Conservation (phyloP, 2,113 vertebrate species). For the Leptosomus discolor region DNA sequence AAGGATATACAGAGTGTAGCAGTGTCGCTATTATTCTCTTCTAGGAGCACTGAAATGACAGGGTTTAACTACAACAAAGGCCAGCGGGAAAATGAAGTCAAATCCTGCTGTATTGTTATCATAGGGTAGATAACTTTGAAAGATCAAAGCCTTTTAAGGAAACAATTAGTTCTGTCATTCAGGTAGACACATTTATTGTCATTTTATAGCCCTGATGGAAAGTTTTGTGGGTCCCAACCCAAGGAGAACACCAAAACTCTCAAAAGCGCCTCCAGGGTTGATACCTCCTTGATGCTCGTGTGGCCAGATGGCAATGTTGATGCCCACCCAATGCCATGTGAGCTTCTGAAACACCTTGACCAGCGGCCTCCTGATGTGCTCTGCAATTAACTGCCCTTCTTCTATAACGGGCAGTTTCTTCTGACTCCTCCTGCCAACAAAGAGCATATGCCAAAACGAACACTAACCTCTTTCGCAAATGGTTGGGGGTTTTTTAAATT, state of each 20-base stretch:
- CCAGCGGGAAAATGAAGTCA: neutral
- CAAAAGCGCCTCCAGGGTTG: neutral
- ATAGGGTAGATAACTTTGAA: neutral
- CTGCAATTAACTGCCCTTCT: neutral
- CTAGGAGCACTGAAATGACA: neutral
- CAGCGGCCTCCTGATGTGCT: neutral
- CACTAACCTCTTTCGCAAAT: neutral
- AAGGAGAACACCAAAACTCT: neutral
- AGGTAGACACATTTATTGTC: rapidly evolving
- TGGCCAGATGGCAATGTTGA: rapidly evolving
- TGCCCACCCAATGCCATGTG: neutral
- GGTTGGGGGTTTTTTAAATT: neutral
- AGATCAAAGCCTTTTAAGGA: neutral
- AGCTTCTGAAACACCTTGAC: neutral
- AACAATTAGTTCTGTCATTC: neutral
- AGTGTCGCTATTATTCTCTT: neutral
- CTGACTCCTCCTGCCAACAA: neutral
- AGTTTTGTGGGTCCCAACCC: neutral
- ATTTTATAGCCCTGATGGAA: neutral
- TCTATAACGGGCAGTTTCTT: neutral
- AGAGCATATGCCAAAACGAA: neutral
- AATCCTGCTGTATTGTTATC: neutral
- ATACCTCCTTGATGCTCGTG: neutral
- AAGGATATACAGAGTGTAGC: neutral
- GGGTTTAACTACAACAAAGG: neutral